Conservation (phyloP, 2,797 vertebrate species). For the Pseudochirops corinnae region DNA sequence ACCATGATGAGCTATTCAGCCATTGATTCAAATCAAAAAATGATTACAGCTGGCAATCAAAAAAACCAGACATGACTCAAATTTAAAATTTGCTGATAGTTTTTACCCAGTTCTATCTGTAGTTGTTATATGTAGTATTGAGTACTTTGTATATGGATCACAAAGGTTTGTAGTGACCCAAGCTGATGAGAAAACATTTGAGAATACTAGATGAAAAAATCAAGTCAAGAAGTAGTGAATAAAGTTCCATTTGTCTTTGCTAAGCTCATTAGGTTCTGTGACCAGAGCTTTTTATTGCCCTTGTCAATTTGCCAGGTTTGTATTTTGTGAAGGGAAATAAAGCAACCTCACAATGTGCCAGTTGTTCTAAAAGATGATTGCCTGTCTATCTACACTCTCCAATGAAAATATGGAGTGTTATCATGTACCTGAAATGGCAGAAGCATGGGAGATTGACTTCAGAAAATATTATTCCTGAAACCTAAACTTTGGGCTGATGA, state of each 20-base stretch:
- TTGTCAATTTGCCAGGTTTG: conserved; percentile 78
- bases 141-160: background rate
- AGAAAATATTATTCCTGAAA: conserved; percentile 70
- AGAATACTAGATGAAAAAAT: background rate
- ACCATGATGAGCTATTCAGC: background rate
- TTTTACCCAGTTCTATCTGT: background rate
- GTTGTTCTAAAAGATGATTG: conserved; percentile 78
- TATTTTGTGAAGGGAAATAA: conserved; percentile 66
- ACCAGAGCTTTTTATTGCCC: conserved; percentile 72
- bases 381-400: conserved; percentile 12
- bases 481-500: background rate
- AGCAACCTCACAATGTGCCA: conserved; percentile 54
- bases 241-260: conserved; percentile 5
- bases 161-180: background rate
- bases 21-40: background rate
- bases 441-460: conserved; percentile 45
- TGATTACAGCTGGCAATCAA: background rate
- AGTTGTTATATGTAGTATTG: background rate
- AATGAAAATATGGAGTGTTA: conserved; percentile 66
- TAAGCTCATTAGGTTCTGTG: background rate
- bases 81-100: background rate
- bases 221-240: background rate
- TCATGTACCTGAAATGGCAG: conserved; percentile 59
- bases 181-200: background rate
- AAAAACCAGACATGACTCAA: background rate